A percentile compares a stretch with the other conserved stretches of the same genome.
These are phyloP conservation scores for Strigamia maritima DNA, from an alignment of 2,888 invertebrate genomes.

Conservation along the genomic window DNA sequence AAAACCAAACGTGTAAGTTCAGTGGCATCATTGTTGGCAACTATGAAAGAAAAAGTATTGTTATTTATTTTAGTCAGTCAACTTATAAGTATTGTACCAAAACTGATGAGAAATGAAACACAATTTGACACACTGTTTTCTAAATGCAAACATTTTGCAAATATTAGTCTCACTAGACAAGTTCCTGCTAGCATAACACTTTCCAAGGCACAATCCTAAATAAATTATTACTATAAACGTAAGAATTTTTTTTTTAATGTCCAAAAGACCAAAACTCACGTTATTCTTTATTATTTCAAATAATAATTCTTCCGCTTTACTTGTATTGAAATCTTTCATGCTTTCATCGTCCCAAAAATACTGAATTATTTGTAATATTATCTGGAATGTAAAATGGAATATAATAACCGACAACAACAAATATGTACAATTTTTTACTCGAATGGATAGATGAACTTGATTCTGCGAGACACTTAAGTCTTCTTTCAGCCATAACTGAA, in stretches of 20 bases:
- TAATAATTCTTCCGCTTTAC: not conserved
- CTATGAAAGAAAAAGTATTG: not conserved
- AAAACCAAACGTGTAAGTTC: not conserved
- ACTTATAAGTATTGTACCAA: not conserved
- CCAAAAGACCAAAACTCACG: not conserved
- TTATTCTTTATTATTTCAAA: conserved; percentile 9
- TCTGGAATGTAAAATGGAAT: not conserved
- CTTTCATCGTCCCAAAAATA: not conserved
- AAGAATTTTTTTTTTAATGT: too few relatives aligned
- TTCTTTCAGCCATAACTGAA: conserved; percentile 8
- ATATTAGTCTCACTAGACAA: conserved; percentile 6
- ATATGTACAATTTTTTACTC: not conserved
- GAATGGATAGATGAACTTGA: conserved; percentile 15
- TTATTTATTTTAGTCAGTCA: not conserved
- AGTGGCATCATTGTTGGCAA: not conserved
- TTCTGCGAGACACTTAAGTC: not conserved
- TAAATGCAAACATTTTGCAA: not conserved
- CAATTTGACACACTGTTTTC: not conserved
- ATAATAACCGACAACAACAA: not conserved
- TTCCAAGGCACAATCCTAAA: conserved; percentile 21
- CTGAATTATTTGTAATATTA: conserved; percentile 9
- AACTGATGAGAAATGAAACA: not conserved
- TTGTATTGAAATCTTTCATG: not conserved
- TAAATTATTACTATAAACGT: too few relatives aligned
- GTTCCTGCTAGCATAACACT: conserved; percentile 32